Conservation (phyloP, 2,797 vertebrate species). For the Hylomyscus alleni region DNA sequence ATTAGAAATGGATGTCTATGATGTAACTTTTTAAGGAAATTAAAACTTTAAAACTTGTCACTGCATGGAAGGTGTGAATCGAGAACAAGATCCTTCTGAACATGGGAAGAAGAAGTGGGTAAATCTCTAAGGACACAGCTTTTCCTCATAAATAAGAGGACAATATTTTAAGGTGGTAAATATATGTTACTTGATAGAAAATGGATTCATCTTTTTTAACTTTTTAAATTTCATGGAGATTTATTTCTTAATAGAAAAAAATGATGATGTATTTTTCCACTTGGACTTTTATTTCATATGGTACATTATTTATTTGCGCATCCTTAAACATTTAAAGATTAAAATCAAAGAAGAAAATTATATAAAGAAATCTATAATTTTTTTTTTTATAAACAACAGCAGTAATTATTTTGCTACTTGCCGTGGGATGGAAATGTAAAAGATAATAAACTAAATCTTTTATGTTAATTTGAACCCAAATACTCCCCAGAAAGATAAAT, state of each 20-base stretch:
- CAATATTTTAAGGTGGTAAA: slow-evolving; percentile 16
- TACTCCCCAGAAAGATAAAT: background rate
- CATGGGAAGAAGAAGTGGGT: background rate
- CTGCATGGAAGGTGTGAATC: background rate
- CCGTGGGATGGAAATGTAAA: background rate
- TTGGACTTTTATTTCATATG: background rate
- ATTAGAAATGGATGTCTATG: slow-evolving; percentile 18
- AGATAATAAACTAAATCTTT: background rate
- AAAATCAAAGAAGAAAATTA: background rate
- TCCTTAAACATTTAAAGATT: slow-evolving; percentile 12
- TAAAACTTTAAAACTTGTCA: background rate
- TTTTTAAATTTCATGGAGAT: background rate
- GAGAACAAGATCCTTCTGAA: background rate
- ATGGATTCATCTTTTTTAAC: background rate
- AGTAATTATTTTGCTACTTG: background rate
- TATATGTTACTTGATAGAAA: background rate
- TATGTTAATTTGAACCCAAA: background rate
- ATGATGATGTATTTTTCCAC: background rate
- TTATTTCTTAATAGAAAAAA: slow-evolving; percentile 23
- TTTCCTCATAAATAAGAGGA: background rate
- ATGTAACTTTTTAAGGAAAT: slow-evolving; percentile 20
- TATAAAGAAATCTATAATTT: background rate
- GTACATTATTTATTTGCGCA: background rate
- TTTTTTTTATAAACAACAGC: slow-evolving; percentile 37
- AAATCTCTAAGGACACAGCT: background rate